phyloP scores from a whole-genome alignment of 2,888 invertebrate genomes.

The Nowickia ferox region DNA sequence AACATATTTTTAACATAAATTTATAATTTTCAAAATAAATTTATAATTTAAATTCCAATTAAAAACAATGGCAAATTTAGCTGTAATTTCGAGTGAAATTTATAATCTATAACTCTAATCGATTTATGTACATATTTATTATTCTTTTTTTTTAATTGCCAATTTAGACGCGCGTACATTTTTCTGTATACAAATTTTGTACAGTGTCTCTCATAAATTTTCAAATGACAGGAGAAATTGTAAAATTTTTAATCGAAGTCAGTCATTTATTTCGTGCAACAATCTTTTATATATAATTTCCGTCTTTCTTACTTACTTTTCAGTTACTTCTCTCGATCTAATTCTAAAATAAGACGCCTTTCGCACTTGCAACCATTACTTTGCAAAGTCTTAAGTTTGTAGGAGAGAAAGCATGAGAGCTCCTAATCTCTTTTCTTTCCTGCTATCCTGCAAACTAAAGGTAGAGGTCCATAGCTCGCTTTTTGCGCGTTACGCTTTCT shows the following conservation, averaged over 20 bases:
- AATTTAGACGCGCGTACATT: not conserved
- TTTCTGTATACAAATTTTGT: not conserved
- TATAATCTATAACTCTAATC: not conserved
- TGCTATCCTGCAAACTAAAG: too few relatives aligned
- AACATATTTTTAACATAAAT: constrained; percentile 38
- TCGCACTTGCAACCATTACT: too few relatives aligned
- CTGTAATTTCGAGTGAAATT: constrained; percentile 12
- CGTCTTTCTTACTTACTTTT: too few relatives aligned
- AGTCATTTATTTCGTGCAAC: too few relatives aligned
- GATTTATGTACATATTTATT: not conserved
- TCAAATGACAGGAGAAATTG: not conserved
- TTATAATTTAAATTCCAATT: constrained; percentile 40
- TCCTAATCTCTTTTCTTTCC: too few relatives aligned
- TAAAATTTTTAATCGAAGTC: not conserved
- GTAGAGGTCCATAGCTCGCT: too few relatives aligned
- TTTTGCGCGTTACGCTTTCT: too few relatives aligned
- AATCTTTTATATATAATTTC: too few relatives aligned
- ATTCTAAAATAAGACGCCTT: too few relatives aligned
- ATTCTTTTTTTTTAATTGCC: not conserved
- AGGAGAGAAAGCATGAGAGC: too few relatives aligned
- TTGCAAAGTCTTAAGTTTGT: too few relatives aligned
- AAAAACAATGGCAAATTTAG: constrained; percentile 52
- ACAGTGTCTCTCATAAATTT: not conserved
- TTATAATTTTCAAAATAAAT: constrained; percentile 30
- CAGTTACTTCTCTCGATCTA: too few relatives aligned